phyloP scores from a whole-genome alignment of 2,888 invertebrate genomes.

The Matsumyia berberina region DNA sequence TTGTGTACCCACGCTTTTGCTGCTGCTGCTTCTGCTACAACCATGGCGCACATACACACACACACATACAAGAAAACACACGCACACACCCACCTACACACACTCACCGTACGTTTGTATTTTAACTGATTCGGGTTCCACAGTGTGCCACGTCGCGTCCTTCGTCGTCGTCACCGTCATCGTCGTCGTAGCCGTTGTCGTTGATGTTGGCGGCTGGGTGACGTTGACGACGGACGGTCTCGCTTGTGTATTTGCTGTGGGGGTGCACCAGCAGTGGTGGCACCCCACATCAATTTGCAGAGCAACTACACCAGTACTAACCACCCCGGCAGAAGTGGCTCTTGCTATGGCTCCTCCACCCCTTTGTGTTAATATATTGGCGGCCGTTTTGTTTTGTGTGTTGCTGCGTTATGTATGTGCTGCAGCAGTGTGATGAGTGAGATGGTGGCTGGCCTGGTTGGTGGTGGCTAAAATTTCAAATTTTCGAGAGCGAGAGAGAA shows the following conservation, averaged over 20 bases:
- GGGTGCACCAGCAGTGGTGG: conserved; percentile 50
- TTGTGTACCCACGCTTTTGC: conserved; percentile 73
- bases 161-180: conserved; percentile 56
- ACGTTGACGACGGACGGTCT: conserved; percentile 72
- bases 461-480: conserved; percentile 67
- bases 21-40: conserved; percentile 40
- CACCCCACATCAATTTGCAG: conserved; percentile 63
- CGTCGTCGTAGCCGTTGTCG: conserved; percentile 22
- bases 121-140: conserved; percentile 71
- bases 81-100: conserved; percentile 24
- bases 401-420: conserved; percentile 60
- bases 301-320: conserved; percentile 53
- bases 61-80: background rate
- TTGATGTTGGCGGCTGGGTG: conserved; percentile 45
- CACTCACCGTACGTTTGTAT: conserved; percentile 17
- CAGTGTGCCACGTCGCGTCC: conserved; percentile 74
- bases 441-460: too few relatives aligned
- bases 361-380: conserved; percentile 73
- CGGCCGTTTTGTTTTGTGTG: conserved; percentile 75
- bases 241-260: conserved; percentile 54
- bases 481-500: conserved; percentile 73
- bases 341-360: conserved; percentile 45
- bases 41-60: conserved; percentile 39
- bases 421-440: conserved; percentile 55
- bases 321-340: conserved; percentile 41